Evolutionary conservation across 2,797 vertebrate genomes (phyloP).

Genomic region (Danio kyathit): DNA sequence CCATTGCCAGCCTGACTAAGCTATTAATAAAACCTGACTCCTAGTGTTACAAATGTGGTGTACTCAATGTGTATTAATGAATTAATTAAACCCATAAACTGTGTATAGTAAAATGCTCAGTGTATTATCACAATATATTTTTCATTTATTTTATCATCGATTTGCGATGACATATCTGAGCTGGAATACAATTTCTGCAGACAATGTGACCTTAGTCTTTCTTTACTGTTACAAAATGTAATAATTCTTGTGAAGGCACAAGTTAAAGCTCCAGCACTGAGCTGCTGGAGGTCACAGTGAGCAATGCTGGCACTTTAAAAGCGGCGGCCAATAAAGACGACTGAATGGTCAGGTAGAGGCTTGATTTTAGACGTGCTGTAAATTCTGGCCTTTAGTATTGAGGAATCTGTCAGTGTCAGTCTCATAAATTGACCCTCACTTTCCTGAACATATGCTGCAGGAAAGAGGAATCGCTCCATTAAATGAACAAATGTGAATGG

Average conservation of each 20-base stretch:
- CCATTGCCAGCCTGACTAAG: too few relatives aligned
- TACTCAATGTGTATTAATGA: too few relatives aligned
- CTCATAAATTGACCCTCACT: conserved; percentile 52
- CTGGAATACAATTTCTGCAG: background rate
- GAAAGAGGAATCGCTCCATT: conserved; percentile 51
- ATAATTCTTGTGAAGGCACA: conserved; percentile 26
- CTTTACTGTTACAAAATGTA: conserved; percentile 5
- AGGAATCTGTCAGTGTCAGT: conserved; percentile 44
- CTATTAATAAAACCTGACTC: too few relatives aligned
- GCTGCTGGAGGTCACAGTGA: conserved; percentile 16
- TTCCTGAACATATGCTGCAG: conserved; percentile 42
- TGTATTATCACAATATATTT: too few relatives aligned
- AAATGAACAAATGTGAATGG: conserved; percentile 49
- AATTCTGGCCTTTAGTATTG: conserved; percentile 44
- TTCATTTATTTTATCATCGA: too few relatives aligned
- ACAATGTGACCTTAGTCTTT: conserved; percentile 12
- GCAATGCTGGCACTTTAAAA: conserved; percentile 14
- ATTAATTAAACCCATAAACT: too few relatives aligned
- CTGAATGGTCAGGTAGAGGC: conserved; percentile 35
- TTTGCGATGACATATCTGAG: background rate
- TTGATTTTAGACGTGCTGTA: conserved; percentile 44
- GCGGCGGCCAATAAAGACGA: conserved; percentile 32
- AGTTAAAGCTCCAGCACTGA: conserved; percentile 14
- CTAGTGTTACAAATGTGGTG: too few relatives aligned
- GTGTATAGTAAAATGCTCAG: too few relatives aligned